Base-by-base conservation (phyloP, 2,888 invertebrate species). In the Campoplex nolae region DNA sequence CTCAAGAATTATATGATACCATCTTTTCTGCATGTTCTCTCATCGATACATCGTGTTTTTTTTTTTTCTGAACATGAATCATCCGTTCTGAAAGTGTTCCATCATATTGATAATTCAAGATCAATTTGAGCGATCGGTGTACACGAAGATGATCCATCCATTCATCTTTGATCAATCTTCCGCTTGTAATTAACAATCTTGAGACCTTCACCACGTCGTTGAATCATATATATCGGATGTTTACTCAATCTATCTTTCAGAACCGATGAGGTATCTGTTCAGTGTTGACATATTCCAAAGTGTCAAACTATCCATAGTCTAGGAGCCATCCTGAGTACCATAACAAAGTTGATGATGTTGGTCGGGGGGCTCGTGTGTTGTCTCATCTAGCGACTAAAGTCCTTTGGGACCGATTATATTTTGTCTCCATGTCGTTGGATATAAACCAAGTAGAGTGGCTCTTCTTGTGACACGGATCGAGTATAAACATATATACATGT, bases 361-460 rank as follows among this genome's bases (percentile, higher is more conserved):
- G 48, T 62, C 9, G 68, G 45, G 48, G 56, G 48, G 56, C 32
- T 73, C 62, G 56, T 56, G 32, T 51, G n/a, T 68, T 48, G 23
- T 56, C n/a, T 56, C 67, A 32, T 79, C n/a, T 42, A 42, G 51
- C 35, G 42, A 28, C 42, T 75, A 23, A 73, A 79, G 79, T 65
- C 84, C 79, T 83, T 75, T 32, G 78, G 80, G 71, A 85, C 79
- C 51, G 71, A 83, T 87, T 75, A 82, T 73, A 85, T 83, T 79
- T 83, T 83, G 78, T 78, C 74, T 75, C 18, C 32, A 35, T 54
- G 35, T 32, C 68, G 28, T 38, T 70, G 76, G 13, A 84, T 70
- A 77, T 67, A 75, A 70, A 42, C 42, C 62, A 54, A 74, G 80
- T 28, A 65, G 84, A 86, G 86, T 85, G 74, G 88, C 78, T 87